Evolutionary conservation across 2,113 vertebrate genomes (phyloP), one percentile per base, ranked within the genome.

Genomic region (Petrocephalus zakoni): DNA sequence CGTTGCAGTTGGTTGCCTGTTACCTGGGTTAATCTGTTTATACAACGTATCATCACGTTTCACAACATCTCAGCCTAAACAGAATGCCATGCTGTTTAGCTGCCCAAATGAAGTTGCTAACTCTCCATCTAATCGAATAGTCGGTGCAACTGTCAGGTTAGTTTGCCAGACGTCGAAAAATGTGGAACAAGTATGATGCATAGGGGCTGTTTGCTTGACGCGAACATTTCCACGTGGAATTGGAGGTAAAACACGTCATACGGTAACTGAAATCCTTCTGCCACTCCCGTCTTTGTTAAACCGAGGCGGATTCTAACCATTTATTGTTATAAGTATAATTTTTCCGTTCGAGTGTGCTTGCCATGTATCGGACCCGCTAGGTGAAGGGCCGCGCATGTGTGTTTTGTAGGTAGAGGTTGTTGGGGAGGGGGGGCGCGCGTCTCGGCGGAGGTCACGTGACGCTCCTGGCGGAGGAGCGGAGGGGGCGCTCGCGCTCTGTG

Each of bases 401-500:
- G 87, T 87, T 89, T 51, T 29, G 64, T 56, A 55, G 29, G 10
- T 84, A 81, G 52, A 86, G 90, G 89, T 42, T 42, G 42, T 42
- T 1, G 42, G 42, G 42, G 42, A 3, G 42, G 42, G 42, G 42
- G 34, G 78, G 88, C 75, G 68, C 52, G 29, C 37, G 51, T 21
- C 58, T 90, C 87, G 90, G 78, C 85, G 51, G 86, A 87, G 87
- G 22, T 58, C 53, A 55, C 85, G 53, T 87, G 89, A 88, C 86
- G 21, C 10, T n/a, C 37, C 15, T 9, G 47, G 42, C 17, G 10
- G 42, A 13, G 42, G 56, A 25, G 58, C 17, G 53, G 86, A 42
- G 42, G 42, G 42, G 42, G 42, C 42, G 42, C 42, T 1, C 42
- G 42, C 42, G 56, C 21, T 34, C 56, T 25, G 81, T 88, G 78